Evolutionary conservation across 2,797 vertebrate genomes (phyloP).

Genomic region (Micropoecilia bifurca): DNA sequence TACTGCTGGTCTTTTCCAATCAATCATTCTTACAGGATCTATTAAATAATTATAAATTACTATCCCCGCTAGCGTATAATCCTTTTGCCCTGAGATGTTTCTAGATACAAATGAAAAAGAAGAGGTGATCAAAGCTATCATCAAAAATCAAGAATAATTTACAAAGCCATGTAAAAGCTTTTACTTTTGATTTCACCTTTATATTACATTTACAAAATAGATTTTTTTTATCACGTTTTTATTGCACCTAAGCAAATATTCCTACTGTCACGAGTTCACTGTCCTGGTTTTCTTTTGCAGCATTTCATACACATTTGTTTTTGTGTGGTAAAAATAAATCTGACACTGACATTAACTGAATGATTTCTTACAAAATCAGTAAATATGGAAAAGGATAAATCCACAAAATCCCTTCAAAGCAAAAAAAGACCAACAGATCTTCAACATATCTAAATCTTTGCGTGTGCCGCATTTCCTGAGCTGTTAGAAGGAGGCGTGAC

Average conservation of each 20-base stretch:
- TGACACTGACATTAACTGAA: background rate
- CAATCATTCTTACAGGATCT: background rate
- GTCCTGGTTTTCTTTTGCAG: background rate
- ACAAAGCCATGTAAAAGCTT: background rate
- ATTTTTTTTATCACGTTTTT: background rate
- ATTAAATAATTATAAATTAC: background rate
- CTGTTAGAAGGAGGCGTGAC: background rate
- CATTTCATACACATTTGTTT: background rate
- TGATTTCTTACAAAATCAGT: background rate
- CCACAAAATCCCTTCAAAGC: background rate
- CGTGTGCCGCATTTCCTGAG: slow-evolving; percentile 1
- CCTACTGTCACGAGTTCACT: background rate
- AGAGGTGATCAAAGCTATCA: background rate
- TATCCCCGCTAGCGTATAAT: background rate
- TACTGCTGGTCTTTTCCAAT: background rate
- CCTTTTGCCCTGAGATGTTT: background rate
- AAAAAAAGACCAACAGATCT: background rate
- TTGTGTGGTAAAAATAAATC: background rate
- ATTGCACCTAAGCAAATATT: background rate
- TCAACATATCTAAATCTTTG: background rate
- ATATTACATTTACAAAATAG: background rate
- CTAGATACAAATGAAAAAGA: background rate
- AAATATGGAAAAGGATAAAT: background rate
- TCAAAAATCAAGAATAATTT: background rate
- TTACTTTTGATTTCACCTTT: background rate